Percentiles rank a stretch among this genome's conserved stretches.
These are phyloP conservation scores for Ptilonorhynchus violaceus DNA, from an alignment of 2,113 vertebrate genomes.

Conservation along the genomic window DNA sequence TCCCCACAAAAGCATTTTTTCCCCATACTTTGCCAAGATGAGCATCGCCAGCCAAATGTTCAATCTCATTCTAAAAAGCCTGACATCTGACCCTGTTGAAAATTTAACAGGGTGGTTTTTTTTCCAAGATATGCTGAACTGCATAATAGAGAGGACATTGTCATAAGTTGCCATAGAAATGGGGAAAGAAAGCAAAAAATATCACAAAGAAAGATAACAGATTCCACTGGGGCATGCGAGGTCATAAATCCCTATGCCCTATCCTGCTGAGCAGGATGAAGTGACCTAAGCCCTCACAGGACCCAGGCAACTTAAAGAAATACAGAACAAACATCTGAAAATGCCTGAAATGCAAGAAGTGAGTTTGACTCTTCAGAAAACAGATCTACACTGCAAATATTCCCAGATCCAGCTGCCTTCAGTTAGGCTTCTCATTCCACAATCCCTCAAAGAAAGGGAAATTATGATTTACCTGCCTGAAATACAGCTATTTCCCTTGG, in stretches of 20 bases:
- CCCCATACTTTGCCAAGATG: background rate
- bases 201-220: background rate
- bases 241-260: background rate
- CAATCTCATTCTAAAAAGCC: background rate
- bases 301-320: background rate
- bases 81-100: conserved; percentile 20
- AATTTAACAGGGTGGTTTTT: background rate
- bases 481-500: background rate
- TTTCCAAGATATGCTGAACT: background rate
- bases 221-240: fast-evolving
- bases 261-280: background rate
- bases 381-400: background rate
- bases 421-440: background rate
- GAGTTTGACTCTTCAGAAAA: background rate
- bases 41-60: background rate
- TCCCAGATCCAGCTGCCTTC: background rate
- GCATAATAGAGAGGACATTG: background rate
- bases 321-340: background rate
- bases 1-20: background rate
- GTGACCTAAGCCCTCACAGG: background rate
- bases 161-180: conserved; percentile 1
- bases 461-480: background rate
- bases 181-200: background rate
- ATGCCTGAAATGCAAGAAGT: background rate
- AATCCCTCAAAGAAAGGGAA: background rate